Conservation (phyloP, 2,113 vertebrate genomes). For the Muscicapa adusta region DNA sequence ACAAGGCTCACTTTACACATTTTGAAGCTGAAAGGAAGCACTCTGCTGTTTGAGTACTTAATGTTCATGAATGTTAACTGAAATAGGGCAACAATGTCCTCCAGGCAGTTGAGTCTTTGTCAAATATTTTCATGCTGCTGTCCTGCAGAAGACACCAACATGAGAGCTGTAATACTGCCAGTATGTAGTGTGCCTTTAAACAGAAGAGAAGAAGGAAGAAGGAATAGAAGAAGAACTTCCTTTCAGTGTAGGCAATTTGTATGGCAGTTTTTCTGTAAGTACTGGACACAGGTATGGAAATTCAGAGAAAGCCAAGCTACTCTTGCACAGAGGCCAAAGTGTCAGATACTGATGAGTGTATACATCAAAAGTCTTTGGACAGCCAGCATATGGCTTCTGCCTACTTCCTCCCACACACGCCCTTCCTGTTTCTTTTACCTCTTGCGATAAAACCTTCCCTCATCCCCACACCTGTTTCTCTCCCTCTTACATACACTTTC, state of each 20-base stretch:
- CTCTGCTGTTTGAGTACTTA: background rate
- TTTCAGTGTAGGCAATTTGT: background rate
- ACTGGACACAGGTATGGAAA: fast-evolving
- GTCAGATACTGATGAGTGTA: background rate
- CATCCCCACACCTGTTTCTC: background rate
- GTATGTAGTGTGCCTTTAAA: background rate
- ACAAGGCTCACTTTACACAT: background rate
- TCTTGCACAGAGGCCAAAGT: background rate
- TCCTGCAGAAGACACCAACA: background rate
- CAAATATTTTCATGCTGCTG: background rate
- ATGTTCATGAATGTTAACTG: background rate
- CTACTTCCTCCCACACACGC: background rate
- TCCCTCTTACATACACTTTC: fast-evolving
- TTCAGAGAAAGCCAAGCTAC: background rate
- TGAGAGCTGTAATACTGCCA: background rate
- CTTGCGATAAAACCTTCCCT: background rate
- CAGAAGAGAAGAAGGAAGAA: background rate
- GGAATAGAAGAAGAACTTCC: background rate
- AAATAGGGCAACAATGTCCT: background rate
- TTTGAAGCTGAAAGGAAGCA: background rate
- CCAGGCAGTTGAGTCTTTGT: background rate
- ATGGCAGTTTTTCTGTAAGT: background rate
- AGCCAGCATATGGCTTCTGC: background rate
- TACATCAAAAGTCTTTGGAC: background rate
- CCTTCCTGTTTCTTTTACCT: background rate